These are phyloP conservation scores for Lagorchestes hirsutus DNA, from an alignment of 2,797 vertebrate genomes.

Conservation along the genomic window DNA sequence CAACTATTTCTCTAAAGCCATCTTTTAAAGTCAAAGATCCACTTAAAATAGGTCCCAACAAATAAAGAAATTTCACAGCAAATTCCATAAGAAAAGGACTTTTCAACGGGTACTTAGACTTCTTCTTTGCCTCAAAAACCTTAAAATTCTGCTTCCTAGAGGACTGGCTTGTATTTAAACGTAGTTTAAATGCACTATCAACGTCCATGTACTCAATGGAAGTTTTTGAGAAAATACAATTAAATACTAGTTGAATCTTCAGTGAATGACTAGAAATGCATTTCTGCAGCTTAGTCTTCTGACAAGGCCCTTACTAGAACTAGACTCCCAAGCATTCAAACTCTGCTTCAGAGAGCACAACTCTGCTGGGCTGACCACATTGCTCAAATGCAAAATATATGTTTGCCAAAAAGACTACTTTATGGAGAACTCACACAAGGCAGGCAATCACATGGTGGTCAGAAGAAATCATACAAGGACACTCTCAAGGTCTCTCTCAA, in stretches of 20 bases:
- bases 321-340: no score
- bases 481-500: no score
- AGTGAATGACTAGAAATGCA: background rate
- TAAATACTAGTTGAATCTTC: background rate
- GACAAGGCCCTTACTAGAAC: background rate
- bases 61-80: background rate
- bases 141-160: background rate
- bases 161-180: background rate
- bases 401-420: no score
- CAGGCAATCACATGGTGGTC: no score
- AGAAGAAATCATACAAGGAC: no score
- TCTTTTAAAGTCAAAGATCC: background rate
- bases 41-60: background rate
- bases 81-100: background rate
- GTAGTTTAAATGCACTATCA: background rate
- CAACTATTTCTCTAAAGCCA: background rate
- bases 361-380: no score
- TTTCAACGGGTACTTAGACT: background rate
- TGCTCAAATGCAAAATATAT: no score
- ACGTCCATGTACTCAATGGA: background rate
- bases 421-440: no score
- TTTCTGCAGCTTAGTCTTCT: background rate
- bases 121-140: background rate
- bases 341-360: no score
- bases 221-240: background rate